Evolutionary conservation across 2,113 vertebrate species (phyloP).

Genomic region (Austrofundulus limnaeus): DNA sequence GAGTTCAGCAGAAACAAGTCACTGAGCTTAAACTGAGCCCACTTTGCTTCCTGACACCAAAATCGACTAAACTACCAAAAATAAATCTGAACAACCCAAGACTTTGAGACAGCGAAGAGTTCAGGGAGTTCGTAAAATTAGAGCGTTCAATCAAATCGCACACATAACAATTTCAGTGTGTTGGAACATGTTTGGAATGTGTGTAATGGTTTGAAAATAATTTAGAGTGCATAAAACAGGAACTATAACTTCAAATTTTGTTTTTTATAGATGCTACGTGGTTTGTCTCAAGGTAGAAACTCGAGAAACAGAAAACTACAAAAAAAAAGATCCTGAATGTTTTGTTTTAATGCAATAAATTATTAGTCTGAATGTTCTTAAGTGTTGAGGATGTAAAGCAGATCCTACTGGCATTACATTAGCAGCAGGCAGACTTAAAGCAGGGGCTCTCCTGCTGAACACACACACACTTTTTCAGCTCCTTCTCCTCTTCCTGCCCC

Average conservation of each 20-base stretch:
- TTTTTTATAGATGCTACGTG: not conserved
- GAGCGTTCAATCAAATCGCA: not conserved
- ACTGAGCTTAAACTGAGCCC: not conserved
- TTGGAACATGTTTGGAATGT: not conserved
- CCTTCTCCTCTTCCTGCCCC: conserved; percentile 73
- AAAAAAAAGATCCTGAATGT: no score
- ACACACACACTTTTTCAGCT: conserved; percentile 40
- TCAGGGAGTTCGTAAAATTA: not conserved
- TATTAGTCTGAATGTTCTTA: conserved; percentile 2
- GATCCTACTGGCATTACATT: conserved; percentile 9
- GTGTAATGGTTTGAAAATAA: no score
- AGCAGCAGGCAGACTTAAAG: conserved; percentile 25
- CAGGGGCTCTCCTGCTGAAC: conserved; percentile 27
- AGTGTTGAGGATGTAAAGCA: conserved; percentile 18
- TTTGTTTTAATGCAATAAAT: not conserved
- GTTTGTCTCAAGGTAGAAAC: conserved; percentile 3
- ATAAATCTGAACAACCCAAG: not conserved
- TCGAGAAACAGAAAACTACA: not conserved
- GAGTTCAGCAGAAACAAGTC: not conserved
- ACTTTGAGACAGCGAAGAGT: not conserved
- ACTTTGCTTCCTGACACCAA: not conserved
- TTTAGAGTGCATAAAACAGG: not conserved
- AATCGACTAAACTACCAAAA: not conserved
- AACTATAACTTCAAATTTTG: no score
- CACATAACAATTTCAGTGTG: not conserved